Base-by-base conservation (phyloP, 2,797 vertebrate genomes). In the Steatocranus sp. region DNA sequence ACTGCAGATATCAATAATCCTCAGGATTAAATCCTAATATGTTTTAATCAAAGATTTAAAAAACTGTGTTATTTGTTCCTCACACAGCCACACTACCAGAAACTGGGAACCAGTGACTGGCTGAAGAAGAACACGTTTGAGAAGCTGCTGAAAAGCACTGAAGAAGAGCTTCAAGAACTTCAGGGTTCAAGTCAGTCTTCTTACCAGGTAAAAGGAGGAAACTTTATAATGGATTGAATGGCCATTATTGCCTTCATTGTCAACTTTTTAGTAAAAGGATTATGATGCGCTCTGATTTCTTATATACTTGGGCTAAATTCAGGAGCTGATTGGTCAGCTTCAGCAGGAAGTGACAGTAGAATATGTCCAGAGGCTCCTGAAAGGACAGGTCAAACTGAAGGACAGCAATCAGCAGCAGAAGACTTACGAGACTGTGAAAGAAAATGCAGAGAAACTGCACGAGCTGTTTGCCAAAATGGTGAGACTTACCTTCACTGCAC, bases 291-390 rank as follows among this genome's bases (percentile, higher is more conserved):
- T n/a, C 20, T 50, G 5, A 34, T 15, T 75, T 25, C n/a, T 84
- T 14, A 74, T 51, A 70, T 51, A 18, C 3, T 8, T 51, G 18
- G 3, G 3, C 10, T 14, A 0, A 41, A 75, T 89, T 6, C 88
- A 99, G 98, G 96, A 94, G 81, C 92, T 98, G 7, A 4, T 97
- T 5, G 87, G 94, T 51, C 93, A 79, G 6, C 87, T 99, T 15
- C 96, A 99, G 0, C 5, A 93, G 83, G 94, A 94, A 30, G 93
- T 99, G 91, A 93, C 97, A 12, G 94, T 87, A 30, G 96, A 98
- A 25, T 98, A 98, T 36, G 95, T 98, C 1, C 79, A 20, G 51
- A 95, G 96, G 86, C 96, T 99, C 81, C 92, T 99, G 90, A 97
- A 94, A 89, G 96, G 91, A 51, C 93, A 96, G 25, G 77, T 97